Conservation (phyloP, 2,113 vertebrate genomes). For the Mobula birostris region DNA sequence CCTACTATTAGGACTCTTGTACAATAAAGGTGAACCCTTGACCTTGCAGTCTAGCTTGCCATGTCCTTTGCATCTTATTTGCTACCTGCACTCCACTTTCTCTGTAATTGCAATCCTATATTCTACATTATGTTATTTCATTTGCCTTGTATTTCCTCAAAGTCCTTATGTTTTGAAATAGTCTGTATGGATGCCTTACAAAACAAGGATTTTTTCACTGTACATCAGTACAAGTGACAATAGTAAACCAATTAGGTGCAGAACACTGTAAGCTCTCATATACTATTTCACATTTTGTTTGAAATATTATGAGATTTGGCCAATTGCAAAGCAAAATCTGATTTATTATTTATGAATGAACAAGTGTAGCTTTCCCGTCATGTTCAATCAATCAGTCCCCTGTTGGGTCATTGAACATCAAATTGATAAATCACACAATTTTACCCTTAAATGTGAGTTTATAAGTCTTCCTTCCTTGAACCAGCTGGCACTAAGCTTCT, state of each 20-base stretch:
- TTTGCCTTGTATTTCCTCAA: too few relatives aligned
- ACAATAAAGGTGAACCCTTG: too few relatives aligned
- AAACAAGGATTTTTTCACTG: too few relatives aligned
- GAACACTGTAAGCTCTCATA: not conserved
- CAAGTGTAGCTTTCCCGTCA: not conserved
- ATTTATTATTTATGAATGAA: not conserved
- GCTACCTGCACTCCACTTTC: too few relatives aligned
- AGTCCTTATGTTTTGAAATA: too few relatives aligned
- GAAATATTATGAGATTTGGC: not conserved
- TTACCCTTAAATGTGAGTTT: not conserved
- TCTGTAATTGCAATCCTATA: too few relatives aligned
- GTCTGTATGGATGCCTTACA: too few relatives aligned
- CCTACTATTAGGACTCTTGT: too few relatives aligned
- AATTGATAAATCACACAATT: conserved; percentile 14
- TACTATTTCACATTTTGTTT: not conserved
- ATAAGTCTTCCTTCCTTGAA: not conserved
- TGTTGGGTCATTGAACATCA: not conserved
- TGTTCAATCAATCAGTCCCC: not conserved
- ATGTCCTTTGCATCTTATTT: too few relatives aligned
- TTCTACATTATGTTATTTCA: too few relatives aligned
- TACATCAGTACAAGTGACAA: too few relatives aligned
- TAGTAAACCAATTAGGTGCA: not conserved
- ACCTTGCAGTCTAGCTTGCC: too few relatives aligned
- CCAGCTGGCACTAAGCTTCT: not conserved
- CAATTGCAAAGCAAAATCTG: not conserved